Percentiles rank a stretch among this genome's conserved stretches.
Evolutionary conservation across 2,113 vertebrate genomes (phyloP).

Genomic region (Nipponia nippon): DNA sequence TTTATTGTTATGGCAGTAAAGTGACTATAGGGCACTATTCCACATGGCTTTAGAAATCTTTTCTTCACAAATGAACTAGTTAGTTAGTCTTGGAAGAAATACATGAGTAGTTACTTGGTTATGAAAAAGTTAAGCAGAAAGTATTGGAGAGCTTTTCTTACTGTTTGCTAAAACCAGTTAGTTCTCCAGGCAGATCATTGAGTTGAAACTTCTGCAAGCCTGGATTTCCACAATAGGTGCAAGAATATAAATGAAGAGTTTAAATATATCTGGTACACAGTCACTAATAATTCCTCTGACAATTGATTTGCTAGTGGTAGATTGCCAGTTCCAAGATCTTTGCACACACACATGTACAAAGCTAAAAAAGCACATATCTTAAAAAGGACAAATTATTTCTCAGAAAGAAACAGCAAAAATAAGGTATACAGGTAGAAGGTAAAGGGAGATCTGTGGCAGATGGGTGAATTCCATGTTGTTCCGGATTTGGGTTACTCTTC

Average conservation of each 20-base stretch:
- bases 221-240: neutral
- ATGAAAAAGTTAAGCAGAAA: neutral
- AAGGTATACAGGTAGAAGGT: neutral
- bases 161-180: neutral
- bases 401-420: neutral
- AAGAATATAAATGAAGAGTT: neutral
- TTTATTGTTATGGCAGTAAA: neutral
- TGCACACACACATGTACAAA: neutral
- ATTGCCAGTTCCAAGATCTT: neutral
- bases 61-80: neutral
- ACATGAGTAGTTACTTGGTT: neutral
- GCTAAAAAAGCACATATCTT: fast-evolving
- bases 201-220: neutral
- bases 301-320: neutral
- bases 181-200: neutral
- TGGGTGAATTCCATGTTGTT: neutral
- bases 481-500: neutral
- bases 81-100: neutral
- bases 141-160: neutral
- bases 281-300: neutral
- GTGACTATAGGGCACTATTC: neutral
- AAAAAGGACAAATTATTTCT: neutral
- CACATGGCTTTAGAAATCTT: neutral
- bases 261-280: neutral
- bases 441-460: neutral